phyloP scores from a whole-genome alignment of 2,888 invertebrate species.

The Callosobruchus maculatus region DNA sequence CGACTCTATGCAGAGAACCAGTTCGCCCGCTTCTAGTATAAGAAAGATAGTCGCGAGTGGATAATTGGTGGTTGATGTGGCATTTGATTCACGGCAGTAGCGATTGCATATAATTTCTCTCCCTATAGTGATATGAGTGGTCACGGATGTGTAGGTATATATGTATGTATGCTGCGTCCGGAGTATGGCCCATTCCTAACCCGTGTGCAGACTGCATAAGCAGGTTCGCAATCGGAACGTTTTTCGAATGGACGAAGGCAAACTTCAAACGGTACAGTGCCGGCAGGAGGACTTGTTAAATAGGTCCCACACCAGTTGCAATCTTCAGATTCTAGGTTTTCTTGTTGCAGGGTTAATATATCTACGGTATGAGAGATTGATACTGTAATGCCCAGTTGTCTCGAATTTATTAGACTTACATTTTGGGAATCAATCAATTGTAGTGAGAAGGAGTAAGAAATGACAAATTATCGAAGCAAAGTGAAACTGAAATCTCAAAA shows the following conservation, averaged over 20 bases:
- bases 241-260: background rate
- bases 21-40: background rate
- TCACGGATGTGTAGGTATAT: conserved; percentile 26
- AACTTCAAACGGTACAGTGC: background rate
- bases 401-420: too few relatives aligned
- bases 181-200: background rate
- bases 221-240: background rate
- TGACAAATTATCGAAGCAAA: too few relatives aligned
- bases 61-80: background rate
- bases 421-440: too few relatives aligned
- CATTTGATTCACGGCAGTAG: conserved; percentile 25
- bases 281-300: background rate
- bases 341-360: too few relatives aligned
- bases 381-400: too few relatives aligned
- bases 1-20: background rate
- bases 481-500: too few relatives aligned
- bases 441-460: too few relatives aligned
- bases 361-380: too few relatives aligned
- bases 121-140: conserved; percentile 18
- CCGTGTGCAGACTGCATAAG: background rate
- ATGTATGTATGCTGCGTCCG: background rate
- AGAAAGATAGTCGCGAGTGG: background rate
- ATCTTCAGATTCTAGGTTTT: too few relatives aligned
- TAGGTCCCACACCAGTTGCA: background rate
- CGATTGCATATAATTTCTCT: conserved; percentile 29